Evolutionary conservation across 2,797 vertebrate species (phyloP).

Genomic region (Numenius phaeopus): DNA sequence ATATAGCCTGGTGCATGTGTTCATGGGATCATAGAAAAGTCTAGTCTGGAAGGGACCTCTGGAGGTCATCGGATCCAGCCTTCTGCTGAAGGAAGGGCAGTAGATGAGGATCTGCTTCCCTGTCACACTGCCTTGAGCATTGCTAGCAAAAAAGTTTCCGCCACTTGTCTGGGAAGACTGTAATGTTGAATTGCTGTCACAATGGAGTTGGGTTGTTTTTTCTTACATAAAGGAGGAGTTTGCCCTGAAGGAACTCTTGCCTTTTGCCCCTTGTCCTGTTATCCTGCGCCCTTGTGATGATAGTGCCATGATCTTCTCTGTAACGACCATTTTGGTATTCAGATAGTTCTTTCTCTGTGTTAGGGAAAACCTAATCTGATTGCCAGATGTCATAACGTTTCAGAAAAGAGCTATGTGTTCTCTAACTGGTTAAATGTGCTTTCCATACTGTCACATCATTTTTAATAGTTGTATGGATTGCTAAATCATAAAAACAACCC

Average conservation of each 20-base stretch:
- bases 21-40: neutral
- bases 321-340: neutral
- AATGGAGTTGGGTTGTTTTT: neutral
- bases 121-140: neutral
- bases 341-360: neutral
- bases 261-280: neutral
- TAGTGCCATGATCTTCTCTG: neutral
- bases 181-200: neutral
- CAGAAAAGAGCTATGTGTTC: neutral
- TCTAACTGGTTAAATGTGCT: neutral
- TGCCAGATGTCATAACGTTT: neutral
- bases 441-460: neutral
- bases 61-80: neutral
- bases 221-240: neutral
- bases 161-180: neutral
- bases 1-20: no score
- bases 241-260: neutral
- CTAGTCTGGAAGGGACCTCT: neutral
- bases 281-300: neutral
- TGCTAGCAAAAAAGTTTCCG: neutral
- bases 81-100: neutral
- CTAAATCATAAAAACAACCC: constrained; percentile 25
- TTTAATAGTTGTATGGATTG: neutral
- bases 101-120: neutral
- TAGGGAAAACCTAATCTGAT: neutral